Evolutionary conservation across 1,140 invertebrate genomes (phyloP).

Genomic region (Bradynema listronoti): DNA sequence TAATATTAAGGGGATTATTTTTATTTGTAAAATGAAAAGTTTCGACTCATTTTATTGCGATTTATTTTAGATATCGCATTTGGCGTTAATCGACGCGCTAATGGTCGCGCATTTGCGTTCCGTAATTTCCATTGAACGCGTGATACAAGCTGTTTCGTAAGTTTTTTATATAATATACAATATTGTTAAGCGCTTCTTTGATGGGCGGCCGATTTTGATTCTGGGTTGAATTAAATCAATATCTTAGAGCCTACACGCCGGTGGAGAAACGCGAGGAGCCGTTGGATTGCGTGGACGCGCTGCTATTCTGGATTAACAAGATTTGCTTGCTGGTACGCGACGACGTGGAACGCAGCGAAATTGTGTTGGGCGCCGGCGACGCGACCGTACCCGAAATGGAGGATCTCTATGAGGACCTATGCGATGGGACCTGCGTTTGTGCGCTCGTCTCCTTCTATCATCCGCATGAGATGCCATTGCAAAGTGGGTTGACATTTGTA

Average conservation of each 20-base stretch:
- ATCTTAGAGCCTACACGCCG: conserved; percentile 59
- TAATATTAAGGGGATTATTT: too few relatives aligned
- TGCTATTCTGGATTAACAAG: conserved; percentile 64
- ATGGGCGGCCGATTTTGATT: conserved; percentile 14
- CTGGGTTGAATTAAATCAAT: conserved; percentile 5
- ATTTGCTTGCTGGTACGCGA: conserved; percentile 55
- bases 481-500: conserved; percentile 54
- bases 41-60: too few relatives aligned
- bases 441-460: conserved; percentile 86
- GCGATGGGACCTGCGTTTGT: conserved; percentile 82
- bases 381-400: conserved; percentile 60
- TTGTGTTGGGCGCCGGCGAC: conserved; percentile 28
- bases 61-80: conserved; percentile 75
- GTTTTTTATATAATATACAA: conserved; percentile 21
- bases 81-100: conserved; percentile 90
- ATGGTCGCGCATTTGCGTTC: conserved; percentile 90
- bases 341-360: conserved; percentile 46
- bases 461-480: conserved; percentile 74
- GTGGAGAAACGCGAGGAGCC: conserved; percentile 62
- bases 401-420: conserved; percentile 69
- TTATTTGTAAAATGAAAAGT: too few relatives aligned
- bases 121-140: conserved; percentile 78
- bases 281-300: conserved; percentile 75
- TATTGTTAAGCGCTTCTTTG: neutral
- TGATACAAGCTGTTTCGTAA: conserved; percentile 72